Evolutionary conservation across 2,797 vertebrate genomes (phyloP).

Genomic region (Dendrocincla fuliginosa): DNA sequence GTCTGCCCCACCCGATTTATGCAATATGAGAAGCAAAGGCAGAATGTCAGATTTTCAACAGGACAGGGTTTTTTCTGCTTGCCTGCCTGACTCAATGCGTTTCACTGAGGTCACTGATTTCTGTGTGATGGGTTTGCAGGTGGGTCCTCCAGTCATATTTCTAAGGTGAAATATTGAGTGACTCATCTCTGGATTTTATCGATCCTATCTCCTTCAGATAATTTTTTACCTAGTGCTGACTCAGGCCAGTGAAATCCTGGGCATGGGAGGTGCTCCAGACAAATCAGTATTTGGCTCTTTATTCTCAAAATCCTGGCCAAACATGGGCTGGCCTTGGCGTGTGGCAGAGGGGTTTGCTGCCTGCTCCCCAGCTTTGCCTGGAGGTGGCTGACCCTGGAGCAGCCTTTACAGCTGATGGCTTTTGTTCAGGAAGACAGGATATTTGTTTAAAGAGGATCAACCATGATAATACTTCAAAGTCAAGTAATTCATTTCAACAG

Average conservation of each 20-base stretch:
- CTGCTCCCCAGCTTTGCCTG: background rate
- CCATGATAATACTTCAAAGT: background rate
- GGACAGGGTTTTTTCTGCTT: background rate
- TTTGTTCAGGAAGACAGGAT: background rate
- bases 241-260: background rate
- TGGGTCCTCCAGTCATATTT: background rate
- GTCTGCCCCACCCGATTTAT: background rate
- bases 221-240: background rate
- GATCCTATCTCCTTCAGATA: background rate
- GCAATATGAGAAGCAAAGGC: background rate
- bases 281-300: background rate
- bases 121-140: background rate
- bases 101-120: background rate
- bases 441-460: conserved; percentile 14
- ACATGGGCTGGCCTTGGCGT: accelerated
- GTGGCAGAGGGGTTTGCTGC: background rate
- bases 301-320: background rate
- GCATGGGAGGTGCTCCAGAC: background rate
- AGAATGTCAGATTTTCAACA: background rate
- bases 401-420: background rate
- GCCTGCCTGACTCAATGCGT: background rate
- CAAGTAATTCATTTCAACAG: background rate
- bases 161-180: background rate
- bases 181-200: background rate
- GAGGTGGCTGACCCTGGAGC: background rate